Percentiles rank a stretch among this genome's conserved stretches.
Conservation (phyloP, 2,888 invertebrate genomes). For the Oligia strigilis region DNA sequence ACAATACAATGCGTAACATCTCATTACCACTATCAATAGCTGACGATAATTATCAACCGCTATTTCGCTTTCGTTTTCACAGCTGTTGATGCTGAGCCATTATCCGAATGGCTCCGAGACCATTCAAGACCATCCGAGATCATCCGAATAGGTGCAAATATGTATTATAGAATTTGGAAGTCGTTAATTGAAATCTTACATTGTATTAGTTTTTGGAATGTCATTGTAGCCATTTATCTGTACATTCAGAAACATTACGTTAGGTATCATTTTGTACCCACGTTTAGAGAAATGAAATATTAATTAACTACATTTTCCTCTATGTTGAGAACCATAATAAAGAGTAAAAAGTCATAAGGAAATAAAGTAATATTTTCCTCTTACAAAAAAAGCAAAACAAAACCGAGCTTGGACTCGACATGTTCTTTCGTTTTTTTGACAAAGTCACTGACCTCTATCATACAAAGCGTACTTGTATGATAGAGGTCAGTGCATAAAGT, state of each 20-base stretch:
- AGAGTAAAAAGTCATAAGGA: background rate
- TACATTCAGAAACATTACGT: background rate
- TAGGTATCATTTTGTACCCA: background rate
- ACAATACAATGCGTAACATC: slow-evolving; percentile 47
- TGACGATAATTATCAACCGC: slow-evolving; percentile 18
- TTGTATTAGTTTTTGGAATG: slow-evolving; percentile 4
- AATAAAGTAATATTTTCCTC: background rate
- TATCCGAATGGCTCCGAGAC: slow-evolving; percentile 3
- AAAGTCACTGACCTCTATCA: too few relatives aligned
- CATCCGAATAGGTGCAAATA: background rate
- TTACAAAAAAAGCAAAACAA: background rate
- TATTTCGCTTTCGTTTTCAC: slow-evolving; percentile 43
- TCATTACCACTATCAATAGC: slow-evolving; percentile 38
- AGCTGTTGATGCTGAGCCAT: background rate
- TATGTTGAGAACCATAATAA: background rate
- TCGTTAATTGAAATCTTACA: background rate
- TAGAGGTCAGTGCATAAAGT: too few relatives aligned
- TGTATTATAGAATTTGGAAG: slow-evolving; percentile 6
- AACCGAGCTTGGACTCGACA: background rate
- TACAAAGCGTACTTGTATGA: too few relatives aligned
- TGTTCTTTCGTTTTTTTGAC: background rate
- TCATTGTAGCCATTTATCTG: slow-evolving; percentile 2
- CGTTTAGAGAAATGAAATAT: background rate
- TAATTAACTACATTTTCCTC: slow-evolving; percentile 9
- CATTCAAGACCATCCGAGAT: background rate